These are phyloP conservation scores for Spondyliosoma cantharus DNA, from an alignment of 2,797 vertebrate genomes.

Conservation along the genomic window DNA sequence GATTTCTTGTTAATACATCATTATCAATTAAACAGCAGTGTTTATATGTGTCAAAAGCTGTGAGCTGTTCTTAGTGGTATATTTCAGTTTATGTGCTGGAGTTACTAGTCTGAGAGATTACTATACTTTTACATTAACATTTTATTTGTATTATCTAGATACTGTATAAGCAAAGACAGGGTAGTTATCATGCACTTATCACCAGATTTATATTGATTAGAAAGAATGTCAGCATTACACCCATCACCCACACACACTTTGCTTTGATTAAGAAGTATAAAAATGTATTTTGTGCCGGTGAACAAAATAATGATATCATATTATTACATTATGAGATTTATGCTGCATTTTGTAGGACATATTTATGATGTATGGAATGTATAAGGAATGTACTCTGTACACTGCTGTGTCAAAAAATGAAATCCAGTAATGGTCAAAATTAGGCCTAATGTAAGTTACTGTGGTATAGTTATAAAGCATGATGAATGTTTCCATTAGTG, in stretches of 20 bases:
- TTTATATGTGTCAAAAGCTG: not conserved
- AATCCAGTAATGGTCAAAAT: slow-evolving; percentile 35
- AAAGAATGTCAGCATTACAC: slow-evolving; percentile 4
- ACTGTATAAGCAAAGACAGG: not conserved
- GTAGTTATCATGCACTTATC: slow-evolving; percentile 21
- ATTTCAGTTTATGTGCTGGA: not conserved
- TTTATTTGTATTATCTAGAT: slow-evolving; percentile 3
- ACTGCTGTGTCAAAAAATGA: slow-evolving; percentile 6
- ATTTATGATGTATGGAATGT: not conserved
- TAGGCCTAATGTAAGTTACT: slow-evolving; percentile 15
- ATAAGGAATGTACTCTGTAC: not conserved
- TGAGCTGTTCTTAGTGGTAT: not conserved
- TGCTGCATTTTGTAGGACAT: not conserved
- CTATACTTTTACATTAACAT: not conserved
- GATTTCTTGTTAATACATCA: slow-evolving; percentile 23
- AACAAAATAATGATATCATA: not conserved
- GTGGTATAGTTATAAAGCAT: slow-evolving; percentile 47
- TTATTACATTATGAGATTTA: not conserved
- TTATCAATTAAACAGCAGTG: slow-evolving; percentile 22
- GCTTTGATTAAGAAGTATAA: slow-evolving; percentile 9
- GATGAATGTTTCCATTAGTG: slow-evolving; percentile 74
- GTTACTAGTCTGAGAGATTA: not conserved
- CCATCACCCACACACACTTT: not conserved
- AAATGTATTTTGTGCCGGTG: not conserved
- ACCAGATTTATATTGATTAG: slow-evolving; percentile 13